These are phyloP conservation scores for Phyto melanocephala DNA, from an alignment of 2,888 invertebrate genomes.

Conservation along the genomic window DNA sequence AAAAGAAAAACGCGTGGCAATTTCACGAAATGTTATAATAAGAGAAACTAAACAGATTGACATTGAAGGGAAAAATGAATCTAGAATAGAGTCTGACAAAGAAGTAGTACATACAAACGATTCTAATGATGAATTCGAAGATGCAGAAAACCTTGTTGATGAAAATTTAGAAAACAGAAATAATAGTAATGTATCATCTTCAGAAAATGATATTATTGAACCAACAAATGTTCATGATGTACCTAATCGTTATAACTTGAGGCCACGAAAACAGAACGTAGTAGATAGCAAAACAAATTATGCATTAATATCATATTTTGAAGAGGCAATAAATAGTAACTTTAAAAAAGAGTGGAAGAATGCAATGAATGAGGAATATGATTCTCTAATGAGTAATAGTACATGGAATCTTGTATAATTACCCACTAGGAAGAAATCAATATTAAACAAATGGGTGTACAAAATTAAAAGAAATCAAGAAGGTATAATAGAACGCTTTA, in stretches of 20 bases:
- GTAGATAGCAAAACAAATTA: background rate
- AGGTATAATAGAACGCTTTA: slow-evolving; percentile 23
- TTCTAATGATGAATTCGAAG: no score
- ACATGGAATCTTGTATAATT: slow-evolving; percentile 4
- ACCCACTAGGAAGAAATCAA: background rate
- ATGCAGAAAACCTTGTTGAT: background rate
- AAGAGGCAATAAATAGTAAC: background rate
- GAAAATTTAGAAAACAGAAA: background rate
- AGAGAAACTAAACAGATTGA: no score
- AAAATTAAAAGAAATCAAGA: slow-evolving; percentile 4
- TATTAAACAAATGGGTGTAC: slow-evolving; percentile 1
- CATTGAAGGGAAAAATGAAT: no score
- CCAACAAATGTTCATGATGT: background rate
- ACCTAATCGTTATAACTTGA: background rate
- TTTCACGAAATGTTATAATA: no score
- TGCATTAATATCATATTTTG: background rate
- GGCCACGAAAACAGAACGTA: background rate
- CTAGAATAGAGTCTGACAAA: no score
- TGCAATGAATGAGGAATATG: slow-evolving; percentile 43
- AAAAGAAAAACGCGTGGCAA: no score
- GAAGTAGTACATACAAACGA: no score
- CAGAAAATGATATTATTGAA: background rate
- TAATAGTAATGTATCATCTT: background rate
- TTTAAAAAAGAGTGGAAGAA: slow-evolving; percentile 38
- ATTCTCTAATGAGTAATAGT: background rate